phyloP scores from a whole-genome alignment of 2,888 invertebrate genomes.

The Lacanobia oleracea region DNA sequence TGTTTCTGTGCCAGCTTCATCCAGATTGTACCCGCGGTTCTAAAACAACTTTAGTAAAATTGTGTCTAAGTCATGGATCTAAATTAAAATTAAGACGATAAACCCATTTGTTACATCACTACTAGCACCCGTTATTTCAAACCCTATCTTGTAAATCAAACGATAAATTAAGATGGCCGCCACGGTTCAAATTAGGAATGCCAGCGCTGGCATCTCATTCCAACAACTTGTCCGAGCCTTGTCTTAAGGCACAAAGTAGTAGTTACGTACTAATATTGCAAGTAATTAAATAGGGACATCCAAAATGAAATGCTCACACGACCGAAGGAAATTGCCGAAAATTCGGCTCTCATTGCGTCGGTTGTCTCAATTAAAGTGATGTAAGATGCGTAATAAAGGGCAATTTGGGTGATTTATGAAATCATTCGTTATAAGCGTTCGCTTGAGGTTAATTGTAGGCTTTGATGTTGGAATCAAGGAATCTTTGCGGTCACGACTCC shows the following conservation, averaged over 20 bases:
- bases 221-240: not conserved
- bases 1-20: too few species aligned
- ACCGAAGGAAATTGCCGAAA: conserved; percentile 74
- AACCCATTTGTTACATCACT: not conserved
- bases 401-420: conserved; percentile 87
- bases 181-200: conserved; percentile 17
- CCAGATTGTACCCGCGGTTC: too few species aligned
- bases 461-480: conserved; percentile 74
- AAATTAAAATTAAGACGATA: not conserved
- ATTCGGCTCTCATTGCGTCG: conserved; percentile 72
- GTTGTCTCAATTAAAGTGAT: conserved; percentile 87
- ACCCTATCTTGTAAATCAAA: not conserved
- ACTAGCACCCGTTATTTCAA: not conserved
- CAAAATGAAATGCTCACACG: conserved; percentile 58
- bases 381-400: conserved; percentile 88
- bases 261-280: conserved; percentile 51
- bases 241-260: conserved; percentile 35
- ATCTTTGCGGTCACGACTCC: conserved; percentile 58
- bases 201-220: not conserved
- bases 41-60: too few species aligned
- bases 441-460: conserved; percentile 82
- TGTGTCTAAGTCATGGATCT: not conserved
- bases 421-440: conserved; percentile 83
- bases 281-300: conserved; percentile 55
- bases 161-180: conserved; percentile 6